Evolutionary conservation across 2,888 invertebrate genomes (phyloP).

Genomic region (Linyphia triangularis): DNA sequence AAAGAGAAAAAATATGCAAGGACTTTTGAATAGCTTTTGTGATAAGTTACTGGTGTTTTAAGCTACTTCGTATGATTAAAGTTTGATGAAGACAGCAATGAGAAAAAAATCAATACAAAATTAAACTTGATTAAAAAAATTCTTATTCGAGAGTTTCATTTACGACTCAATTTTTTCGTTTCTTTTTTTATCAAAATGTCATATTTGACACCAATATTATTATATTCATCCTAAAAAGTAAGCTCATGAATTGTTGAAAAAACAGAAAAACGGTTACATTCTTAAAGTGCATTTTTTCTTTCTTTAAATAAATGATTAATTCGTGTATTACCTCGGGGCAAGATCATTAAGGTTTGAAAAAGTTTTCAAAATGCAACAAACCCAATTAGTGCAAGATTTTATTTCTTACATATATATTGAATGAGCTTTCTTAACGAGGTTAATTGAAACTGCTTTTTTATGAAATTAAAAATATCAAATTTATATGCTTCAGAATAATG

Average conservation of each 20-base stretch:
- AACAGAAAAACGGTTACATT: not conserved
- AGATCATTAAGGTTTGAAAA: not conserved
- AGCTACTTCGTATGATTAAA: conserved; percentile 56
- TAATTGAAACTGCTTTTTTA: not conserved
- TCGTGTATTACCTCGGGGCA: not conserved
- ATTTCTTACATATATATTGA: not conserved
- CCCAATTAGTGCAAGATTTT: not conserved
- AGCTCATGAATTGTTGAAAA: too few relatives aligned
- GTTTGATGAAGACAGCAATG: conserved; percentile 48
- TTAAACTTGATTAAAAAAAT: conserved; percentile 34
- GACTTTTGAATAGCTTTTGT: conserved; percentile 61
- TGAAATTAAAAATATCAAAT: not conserved
- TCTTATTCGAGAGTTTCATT: conserved; percentile 32
- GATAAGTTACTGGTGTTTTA: conserved; percentile 54
- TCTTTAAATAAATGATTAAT: not conserved
- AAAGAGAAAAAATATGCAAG: conserved; percentile 39
- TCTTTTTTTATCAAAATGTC: not conserved
- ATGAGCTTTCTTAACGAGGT: not conserved
- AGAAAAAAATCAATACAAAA: conserved; percentile 31
- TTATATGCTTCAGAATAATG: too few relatives aligned
- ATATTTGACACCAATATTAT: not conserved
- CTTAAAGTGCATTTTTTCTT: not conserved
- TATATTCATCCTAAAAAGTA: too few relatives aligned
- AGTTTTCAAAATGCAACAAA: not conserved
- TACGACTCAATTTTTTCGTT: not conserved